These are phyloP conservation scores for Antechinus stuartii DNA, from an alignment of 2,113 vertebrate genomes.

Conservation along the genomic window DNA sequence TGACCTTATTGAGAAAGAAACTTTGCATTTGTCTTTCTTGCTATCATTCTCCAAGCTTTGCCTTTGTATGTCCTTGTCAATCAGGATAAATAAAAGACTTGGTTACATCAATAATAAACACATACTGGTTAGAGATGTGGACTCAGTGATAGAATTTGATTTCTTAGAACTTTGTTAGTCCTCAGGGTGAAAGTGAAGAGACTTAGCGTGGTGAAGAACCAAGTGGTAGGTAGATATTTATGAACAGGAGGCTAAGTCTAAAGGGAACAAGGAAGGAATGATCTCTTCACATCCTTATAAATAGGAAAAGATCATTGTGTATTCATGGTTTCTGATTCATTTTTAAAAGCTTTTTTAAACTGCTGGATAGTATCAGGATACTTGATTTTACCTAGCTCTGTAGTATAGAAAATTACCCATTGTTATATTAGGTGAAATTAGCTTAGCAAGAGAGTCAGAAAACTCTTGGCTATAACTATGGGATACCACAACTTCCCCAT, in stretches of 20 bases:
- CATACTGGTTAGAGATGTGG: background rate
- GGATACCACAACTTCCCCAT: background rate
- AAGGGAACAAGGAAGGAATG: fast-evolving
- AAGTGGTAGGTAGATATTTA: fast-evolving
- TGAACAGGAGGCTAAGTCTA: background rate
- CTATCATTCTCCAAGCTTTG: background rate
- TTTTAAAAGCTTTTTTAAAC: background rate
- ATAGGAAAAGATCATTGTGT: background rate
- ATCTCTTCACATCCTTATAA: background rate
- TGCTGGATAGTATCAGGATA: background rate
- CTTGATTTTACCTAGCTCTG: background rate
- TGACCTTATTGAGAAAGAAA: background rate
- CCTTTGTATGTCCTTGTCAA: background rate
- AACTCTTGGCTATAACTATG: no score
- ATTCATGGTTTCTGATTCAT: background rate
- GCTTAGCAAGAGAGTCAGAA: background rate
- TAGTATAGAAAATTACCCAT: background rate
- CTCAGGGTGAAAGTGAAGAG: background rate
- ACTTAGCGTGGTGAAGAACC: no score
- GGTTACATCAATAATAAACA: background rate
- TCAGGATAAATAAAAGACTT: background rate
- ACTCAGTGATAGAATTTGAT: background rate
- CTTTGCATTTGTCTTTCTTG: background rate
- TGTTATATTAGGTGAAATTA: background rate
- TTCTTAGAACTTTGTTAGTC: background rate